Conservation (phyloP, 2,888 invertebrate species). For the Tachystola acroxantha region DNA sequence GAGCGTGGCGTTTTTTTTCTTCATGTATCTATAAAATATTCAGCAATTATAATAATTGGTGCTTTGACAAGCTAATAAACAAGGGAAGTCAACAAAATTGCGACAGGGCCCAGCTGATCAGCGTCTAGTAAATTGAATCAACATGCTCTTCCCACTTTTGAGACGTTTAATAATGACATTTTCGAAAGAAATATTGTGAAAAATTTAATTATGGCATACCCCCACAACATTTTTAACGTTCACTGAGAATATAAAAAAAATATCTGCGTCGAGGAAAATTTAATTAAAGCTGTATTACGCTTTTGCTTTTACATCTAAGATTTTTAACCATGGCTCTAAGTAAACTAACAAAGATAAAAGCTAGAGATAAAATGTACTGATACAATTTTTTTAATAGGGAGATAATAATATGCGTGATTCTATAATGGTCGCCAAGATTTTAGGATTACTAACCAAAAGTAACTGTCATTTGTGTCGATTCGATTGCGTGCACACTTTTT, state of each 20-base stretch:
- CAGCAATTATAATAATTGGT: slow-evolving; percentile 6
- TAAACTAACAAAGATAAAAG: no score
- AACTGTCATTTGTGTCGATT: no score
- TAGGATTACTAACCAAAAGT: no score
- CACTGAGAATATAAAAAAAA: background rate
- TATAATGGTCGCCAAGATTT: no score
- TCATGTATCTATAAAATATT: slow-evolving; percentile 1
- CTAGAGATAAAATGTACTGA: no score
- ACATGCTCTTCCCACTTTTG: background rate
- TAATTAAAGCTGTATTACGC: background rate
- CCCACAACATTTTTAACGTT: no score
- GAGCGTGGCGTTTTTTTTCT: no score
- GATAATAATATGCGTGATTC: no score
- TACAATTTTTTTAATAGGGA: no score
- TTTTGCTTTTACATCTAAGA: no score
- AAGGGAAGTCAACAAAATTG: slow-evolving; percentile 5
- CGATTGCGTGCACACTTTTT: no score
- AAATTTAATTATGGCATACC: background rate
- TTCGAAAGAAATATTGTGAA: background rate
- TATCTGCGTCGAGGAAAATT: background rate
- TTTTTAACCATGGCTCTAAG: no score
- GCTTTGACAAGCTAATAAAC: slow-evolving; percentile 3
- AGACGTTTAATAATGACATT: background rate
- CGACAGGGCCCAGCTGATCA: slow-evolving; percentile 1
- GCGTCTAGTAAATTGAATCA: slow-evolving; percentile 2